Conservation (phyloP, 2,113 vertebrate genomes). For the Chascanopsetta lugubris region DNA sequence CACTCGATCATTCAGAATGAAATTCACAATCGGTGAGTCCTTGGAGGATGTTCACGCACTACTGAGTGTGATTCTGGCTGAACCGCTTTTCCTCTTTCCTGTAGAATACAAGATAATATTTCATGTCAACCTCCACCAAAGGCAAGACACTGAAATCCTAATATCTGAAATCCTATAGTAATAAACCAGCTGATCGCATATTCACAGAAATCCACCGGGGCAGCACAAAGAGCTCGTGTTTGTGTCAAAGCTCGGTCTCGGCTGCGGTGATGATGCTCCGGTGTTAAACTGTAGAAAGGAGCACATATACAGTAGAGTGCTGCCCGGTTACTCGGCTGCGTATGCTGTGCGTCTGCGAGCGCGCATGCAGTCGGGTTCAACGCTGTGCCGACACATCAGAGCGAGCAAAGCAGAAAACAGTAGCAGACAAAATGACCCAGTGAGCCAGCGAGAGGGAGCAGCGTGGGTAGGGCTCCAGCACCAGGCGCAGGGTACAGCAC, state of each 20-base stretch:
- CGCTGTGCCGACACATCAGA: constrained; percentile 50
- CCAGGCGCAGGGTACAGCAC: constrained; percentile 65
- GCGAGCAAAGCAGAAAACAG: constrained; percentile 50
- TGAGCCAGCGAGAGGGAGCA: constrained; percentile 60
- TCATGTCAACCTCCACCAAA: not conserved
- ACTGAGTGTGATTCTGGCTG: too few species aligned
- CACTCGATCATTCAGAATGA: too few species aligned
- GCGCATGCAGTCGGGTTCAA: constrained; percentile 20
- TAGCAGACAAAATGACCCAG: constrained; percentile 71
- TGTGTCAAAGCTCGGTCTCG: constrained; percentile 4
- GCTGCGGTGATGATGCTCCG: not conserved
- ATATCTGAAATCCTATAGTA: not conserved
- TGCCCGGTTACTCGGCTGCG: constrained; percentile 45
- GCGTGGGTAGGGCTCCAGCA: constrained; percentile 55
- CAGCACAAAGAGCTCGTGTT: constrained; percentile 1
- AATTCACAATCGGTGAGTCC: too few species aligned
- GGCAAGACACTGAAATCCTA: too few species aligned
- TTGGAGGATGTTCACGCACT: too few species aligned
- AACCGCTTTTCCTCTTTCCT: not conserved
- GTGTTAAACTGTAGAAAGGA: not conserved
- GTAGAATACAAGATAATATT: not conserved
- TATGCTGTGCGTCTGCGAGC: constrained; percentile 38
- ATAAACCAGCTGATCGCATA: not conserved
- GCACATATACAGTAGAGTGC: too few species aligned
- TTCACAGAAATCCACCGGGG: not conserved